Base-by-base conservation (phyloP, 1,140 invertebrate genomes). In the Vollenhovia emeryi region DNA sequence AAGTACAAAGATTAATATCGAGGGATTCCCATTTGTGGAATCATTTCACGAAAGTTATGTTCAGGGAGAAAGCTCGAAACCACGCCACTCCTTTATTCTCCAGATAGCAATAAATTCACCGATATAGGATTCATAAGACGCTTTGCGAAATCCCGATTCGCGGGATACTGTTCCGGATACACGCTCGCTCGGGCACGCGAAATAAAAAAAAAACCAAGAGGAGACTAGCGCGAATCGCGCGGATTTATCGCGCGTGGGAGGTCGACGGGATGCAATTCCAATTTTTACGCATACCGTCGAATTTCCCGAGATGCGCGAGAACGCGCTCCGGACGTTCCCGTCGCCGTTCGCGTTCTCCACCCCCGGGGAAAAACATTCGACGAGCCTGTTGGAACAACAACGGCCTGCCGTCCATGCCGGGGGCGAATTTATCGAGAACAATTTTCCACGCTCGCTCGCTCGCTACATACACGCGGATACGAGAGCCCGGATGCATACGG, bases 361-460 rank as follows among this genome's bases (percentile, higher is more conserved):
- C 27, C 55, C 33, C 13, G 27, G n/a, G 57, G 45, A 57, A 52
- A 87, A 87, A 40, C 33, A 33, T 6, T 40, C 11, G 27, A 27
- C 52, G 71, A 52, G 62, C 48, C 50, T 50, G 36, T 43, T 27
- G 15, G 15, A 52, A 55, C 50, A 71, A 82, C 33, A 7, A 50
- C 68, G 13, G 48, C 30, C 18, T 27, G 21, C 48, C 78, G 48
- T 11, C 62, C 45, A 71, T 66, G 15, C 24, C 24, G 45, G 73
- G 52, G 50, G 50, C 50, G 73, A 88, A 88, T 85, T 88, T 88
- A 88, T 88, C 86, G 74, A 18, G 50, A 69, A 68, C 57, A 60
- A 73, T 78, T 84, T 82, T 85, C 59, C 50, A 43, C 52, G 62
- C 73, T 75, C 43, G n/a, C 71, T 36, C 52, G 62, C 73, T 75